These are phyloP conservation scores for Phasia obesa DNA, from an alignment of 2,888 invertebrate genomes.

Conservation along the genomic window DNA sequence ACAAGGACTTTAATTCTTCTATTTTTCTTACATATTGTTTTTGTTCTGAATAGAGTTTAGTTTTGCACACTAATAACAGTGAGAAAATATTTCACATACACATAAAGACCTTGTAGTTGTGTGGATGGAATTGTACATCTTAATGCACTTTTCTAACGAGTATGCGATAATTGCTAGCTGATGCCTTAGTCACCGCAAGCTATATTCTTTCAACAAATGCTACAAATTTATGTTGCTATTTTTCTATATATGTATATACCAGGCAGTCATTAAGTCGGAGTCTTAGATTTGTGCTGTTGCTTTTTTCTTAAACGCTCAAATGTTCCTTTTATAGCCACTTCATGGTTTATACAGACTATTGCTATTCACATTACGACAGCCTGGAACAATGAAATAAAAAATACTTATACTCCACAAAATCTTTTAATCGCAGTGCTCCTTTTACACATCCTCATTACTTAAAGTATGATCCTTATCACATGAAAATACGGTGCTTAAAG, in stretches of 20 bases:
- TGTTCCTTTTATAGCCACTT: conserved; percentile 17
- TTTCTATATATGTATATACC: not conserved
- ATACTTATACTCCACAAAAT: conserved; percentile 50
- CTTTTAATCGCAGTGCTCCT: not conserved
- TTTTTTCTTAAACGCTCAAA: conserved; percentile 48
- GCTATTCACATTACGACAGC: conserved; percentile 38
- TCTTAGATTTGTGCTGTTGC: conserved; percentile 37
- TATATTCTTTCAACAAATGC: conserved; percentile 21
- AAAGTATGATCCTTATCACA: conserved; percentile 54
- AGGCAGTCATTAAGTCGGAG: conserved; percentile 43
- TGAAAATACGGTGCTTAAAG: conserved; percentile 31
- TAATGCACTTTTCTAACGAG: conserved; percentile 63
- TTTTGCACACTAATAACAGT: conserved; percentile 55
- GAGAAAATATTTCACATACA: not conserved
- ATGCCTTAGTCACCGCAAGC: conserved; percentile 65
- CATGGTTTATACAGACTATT: conserved; percentile 27
- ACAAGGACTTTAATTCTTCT: conserved; percentile 56
- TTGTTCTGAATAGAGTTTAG: too few relatives aligned
- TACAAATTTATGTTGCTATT: conserved; percentile 6
- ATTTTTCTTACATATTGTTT: not conserved
- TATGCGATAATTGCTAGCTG: conserved; percentile 69
- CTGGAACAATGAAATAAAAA: conserved; percentile 61
- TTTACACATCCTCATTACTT: conserved; percentile 61
- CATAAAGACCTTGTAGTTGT: not conserved
- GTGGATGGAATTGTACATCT: conserved; percentile 33